These are phyloP conservation scores for Sebastes diploproa DNA, from an alignment of 2,797 vertebrate species.

Conservation along the genomic window DNA sequence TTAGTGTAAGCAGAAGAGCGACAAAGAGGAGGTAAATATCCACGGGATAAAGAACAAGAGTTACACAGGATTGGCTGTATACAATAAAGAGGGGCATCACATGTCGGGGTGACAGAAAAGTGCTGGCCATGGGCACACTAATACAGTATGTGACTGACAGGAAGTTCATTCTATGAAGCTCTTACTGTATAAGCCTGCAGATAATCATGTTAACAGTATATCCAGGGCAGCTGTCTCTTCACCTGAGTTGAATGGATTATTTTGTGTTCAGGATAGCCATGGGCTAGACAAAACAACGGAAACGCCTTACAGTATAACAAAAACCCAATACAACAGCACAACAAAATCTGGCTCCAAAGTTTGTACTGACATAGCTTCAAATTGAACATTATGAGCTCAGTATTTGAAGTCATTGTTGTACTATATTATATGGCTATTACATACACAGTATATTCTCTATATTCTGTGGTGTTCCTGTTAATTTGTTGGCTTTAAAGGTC, in stretches of 20 bases:
- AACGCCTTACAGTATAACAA: neutral
- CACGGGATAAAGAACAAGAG: conserved; percentile 3
- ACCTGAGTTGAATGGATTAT: neutral
- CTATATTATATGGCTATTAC: neutral
- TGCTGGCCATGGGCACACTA: neutral
- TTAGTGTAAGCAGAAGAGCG: conserved; percentile 44
- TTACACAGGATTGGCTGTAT: neutral
- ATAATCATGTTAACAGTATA: neutral
- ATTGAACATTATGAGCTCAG: neutral
- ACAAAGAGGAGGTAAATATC: conserved; percentile 41
- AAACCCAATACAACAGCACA: neutral
- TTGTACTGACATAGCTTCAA: neutral
- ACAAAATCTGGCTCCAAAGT: neutral
- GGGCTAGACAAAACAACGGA: neutral
- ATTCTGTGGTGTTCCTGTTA: neutral
- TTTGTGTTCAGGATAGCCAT: neutral
- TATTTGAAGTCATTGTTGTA: neutral
- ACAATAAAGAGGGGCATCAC: neutral
- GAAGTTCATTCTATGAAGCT: neutral
- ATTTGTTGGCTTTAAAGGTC: too few species aligned
- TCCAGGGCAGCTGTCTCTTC: neutral
- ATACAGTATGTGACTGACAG: neutral
- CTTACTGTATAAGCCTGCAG: neutral
- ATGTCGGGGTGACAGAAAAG: neutral
- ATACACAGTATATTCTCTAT: neutral